Evolutionary conservation across 2,113 vertebrate genomes (phyloP).

Genomic region (Bos javanicus): DNA sequence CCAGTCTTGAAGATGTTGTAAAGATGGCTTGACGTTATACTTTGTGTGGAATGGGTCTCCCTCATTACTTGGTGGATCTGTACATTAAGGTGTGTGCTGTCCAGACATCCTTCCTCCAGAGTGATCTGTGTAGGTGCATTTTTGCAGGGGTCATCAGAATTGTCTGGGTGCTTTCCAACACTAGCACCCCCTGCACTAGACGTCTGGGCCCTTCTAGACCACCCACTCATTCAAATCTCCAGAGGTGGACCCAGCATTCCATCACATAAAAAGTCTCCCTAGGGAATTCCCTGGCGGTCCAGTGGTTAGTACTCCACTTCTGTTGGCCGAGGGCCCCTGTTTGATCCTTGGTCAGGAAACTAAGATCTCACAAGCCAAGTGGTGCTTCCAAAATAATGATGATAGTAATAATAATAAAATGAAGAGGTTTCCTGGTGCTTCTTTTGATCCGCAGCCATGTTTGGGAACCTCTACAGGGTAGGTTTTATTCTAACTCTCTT

Average conservation of each 20-base stretch:
- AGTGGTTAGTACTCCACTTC: background rate
- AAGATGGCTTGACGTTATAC: background rate
- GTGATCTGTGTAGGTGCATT: background rate
- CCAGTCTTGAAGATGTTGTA: background rate
- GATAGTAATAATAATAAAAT: background rate
- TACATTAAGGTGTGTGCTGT: background rate
- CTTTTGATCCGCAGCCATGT: background rate
- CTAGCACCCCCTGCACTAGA: background rate
- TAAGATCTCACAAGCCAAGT: background rate
- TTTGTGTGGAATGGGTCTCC: no score
- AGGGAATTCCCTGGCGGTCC: background rate
- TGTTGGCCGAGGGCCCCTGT: background rate
- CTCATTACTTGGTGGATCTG: rapidly evolving
- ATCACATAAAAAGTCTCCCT: background rate
- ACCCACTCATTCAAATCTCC: background rate
- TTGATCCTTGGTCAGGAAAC: background rate
- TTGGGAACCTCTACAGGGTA: background rate
- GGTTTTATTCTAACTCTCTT: background rate
- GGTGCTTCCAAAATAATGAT: background rate
- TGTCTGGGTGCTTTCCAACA: background rate
- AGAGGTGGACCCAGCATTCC: background rate
- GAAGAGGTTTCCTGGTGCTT: background rate
- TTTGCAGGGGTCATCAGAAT: background rate
- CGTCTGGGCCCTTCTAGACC: no score
- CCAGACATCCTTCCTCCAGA: background rate